phyloP scores from a whole-genome alignment of 2,113 vertebrate genomes.

The Mixornis gularis region DNA sequence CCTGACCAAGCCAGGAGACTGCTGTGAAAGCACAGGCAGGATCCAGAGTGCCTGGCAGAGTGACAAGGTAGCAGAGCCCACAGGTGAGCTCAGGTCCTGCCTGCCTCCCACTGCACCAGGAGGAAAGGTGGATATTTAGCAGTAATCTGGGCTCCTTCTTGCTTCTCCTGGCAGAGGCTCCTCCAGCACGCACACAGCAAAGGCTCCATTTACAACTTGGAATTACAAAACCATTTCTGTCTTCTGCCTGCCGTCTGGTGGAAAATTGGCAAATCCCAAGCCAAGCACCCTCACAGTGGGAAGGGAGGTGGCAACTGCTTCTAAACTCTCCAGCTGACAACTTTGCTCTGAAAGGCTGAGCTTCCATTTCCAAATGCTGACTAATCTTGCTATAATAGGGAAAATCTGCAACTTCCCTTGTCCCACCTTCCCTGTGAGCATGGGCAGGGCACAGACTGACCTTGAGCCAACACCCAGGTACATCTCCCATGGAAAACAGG shows the following conservation, averaged over 20 bases:
- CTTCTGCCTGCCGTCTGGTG: accelerated
- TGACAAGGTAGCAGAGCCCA: accelerated
- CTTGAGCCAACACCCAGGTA: neutral
- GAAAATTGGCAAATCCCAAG: neutral
- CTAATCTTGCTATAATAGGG: neutral
- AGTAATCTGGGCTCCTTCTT: neutral
- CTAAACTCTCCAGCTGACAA: neutral
- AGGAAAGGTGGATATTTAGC: neutral
- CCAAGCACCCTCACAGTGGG: neutral
- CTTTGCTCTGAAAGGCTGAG: neutral
- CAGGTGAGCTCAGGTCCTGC: neutral
- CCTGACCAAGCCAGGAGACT: neutral
- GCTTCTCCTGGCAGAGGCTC: neutral
- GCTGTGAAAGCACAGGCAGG: accelerated
- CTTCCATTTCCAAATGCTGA: neutral
- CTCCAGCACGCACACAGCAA: accelerated
- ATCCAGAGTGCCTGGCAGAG: neutral
- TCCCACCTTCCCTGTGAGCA: neutral
- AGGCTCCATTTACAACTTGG: neutral
- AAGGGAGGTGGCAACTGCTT: neutral
- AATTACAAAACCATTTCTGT: neutral
- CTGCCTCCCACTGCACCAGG: neutral
- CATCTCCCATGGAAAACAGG: neutral
- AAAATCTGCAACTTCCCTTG: neutral
- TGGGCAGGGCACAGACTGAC: neutral